A percentile compares a stretch with the other conserved stretches of the same genome.
Conservation (phyloP, 1,140 invertebrate genomes). For the Drosophila parvula region DNA sequence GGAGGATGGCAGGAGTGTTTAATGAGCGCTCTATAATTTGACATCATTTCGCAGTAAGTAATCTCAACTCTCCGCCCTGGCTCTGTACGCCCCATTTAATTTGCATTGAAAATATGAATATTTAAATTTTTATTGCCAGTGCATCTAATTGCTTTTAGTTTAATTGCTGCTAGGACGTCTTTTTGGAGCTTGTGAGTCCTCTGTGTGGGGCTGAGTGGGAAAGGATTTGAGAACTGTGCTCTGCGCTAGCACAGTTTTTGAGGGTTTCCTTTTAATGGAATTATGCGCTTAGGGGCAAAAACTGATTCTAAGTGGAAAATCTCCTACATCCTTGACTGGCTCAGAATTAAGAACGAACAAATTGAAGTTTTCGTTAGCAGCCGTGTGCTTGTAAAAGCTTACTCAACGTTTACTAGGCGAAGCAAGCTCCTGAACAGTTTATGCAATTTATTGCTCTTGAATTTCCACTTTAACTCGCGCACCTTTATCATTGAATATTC, state of each 20-base stretch:
- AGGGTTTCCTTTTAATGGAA: constrained; percentile 55
- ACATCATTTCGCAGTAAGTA: constrained; percentile 39
- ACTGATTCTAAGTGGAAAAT: constrained; percentile 54
- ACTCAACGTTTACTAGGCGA: constrained; percentile 21
- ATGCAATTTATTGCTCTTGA: neutral
- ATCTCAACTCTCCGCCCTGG: constrained; percentile 29
- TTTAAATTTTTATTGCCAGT: constrained; percentile 61
- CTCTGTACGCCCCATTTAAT: constrained; percentile 16
- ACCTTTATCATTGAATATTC: neutral
- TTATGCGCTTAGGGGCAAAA: constrained; percentile 50
- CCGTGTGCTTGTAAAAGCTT: constrained; percentile 19
- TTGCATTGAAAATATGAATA: constrained; percentile 59
- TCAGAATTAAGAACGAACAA: constrained; percentile 25
- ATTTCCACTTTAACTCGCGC: neutral
- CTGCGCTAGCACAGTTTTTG: constrained; percentile 12
- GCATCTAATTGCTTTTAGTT: constrained; percentile 70
- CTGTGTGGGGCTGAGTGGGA: constrained; percentile 7
- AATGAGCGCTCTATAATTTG: constrained; percentile 46
- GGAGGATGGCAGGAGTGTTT: constrained; percentile 20
- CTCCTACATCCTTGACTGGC: constrained; percentile 18
- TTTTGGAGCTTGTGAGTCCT: constrained; percentile 9
- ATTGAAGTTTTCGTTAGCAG: constrained; percentile 24
- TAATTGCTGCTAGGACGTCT: constrained; percentile 57
- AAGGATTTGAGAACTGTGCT: constrained; percentile 20
- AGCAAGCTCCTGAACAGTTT: neutral